Evolutionary conservation across 2,888 invertebrate genomes (phyloP).

Genomic region (Drosophila greeni): DNA sequence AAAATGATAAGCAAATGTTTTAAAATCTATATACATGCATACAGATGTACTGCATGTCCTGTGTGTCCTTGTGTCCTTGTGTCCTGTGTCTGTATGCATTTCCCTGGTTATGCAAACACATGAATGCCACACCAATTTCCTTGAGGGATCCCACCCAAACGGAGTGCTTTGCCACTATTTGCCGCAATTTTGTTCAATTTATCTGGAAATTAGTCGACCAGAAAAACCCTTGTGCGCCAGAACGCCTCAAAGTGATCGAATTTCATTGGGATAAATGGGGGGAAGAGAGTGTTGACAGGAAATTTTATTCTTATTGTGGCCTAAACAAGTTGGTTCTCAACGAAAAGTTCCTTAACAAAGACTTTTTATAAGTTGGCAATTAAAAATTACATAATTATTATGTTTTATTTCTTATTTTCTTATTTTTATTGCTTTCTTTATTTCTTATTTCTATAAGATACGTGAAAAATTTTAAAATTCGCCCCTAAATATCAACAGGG

Average conservation of each 20-base stretch:
- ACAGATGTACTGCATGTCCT: background rate
- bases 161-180: conserved; percentile 1
- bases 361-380: background rate
- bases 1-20: conserved; percentile 42
- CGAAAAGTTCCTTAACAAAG: background rate
- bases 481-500: too few relatives aligned
- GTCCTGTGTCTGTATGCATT: background rate
- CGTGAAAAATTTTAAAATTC: too few relatives aligned
- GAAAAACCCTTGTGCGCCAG: conserved; percentile 16
- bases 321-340: background rate
- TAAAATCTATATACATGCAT: conserved; percentile 20
- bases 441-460: too few relatives aligned
- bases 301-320: background rate
- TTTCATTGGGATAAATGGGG: background rate
- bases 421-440: too few relatives aligned
- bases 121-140: conserved; percentile 11
- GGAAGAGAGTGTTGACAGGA: background rate
- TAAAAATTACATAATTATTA: too few relatives aligned
- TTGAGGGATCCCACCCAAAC: conserved; percentile 25
- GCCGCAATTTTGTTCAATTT: conserved; percentile 16
- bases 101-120: conserved; percentile 17
- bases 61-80: background rate
- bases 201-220: conserved; percentile 27
- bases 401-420: too few relatives aligned
- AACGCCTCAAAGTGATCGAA: conserved; percentile 5